These are phyloP conservation scores for Borostomias antarcticus DNA, from an alignment of 2,797 vertebrate species.

Conservation along the genomic window DNA sequence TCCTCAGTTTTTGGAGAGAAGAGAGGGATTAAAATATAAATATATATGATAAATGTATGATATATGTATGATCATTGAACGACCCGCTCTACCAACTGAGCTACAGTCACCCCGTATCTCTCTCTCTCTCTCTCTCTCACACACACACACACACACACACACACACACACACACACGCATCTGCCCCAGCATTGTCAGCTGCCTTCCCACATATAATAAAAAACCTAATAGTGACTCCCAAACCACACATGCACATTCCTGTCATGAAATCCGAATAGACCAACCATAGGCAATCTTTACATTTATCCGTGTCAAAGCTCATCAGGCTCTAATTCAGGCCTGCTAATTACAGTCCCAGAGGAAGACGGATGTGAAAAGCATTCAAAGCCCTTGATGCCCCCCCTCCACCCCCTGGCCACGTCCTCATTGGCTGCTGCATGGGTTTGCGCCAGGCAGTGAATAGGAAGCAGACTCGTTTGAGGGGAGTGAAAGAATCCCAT, in stretches of 20 bases:
- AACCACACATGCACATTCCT: background rate
- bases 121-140: no score
- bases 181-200: background rate
- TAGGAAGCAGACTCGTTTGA: conserved; percentile 56
- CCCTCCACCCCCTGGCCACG: conserved; percentile 10
- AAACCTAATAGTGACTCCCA: no score
- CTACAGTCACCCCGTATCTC: no score
- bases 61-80: no score
- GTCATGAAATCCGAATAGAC: background rate
- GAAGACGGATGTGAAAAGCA: conserved; percentile 18
- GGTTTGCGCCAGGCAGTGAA: conserved; percentile 42
- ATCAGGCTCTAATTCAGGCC: background rate
- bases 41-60: no score
- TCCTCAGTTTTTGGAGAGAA: no score
- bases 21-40: no score
- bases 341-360: background rate
- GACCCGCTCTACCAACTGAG: no score
- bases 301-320: background rate
- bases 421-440: conserved; percentile 31
- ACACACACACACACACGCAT: background rate
- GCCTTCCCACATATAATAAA: no score
- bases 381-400: conserved; percentile 23
- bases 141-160: no score
- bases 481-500: conserved; percentile 50
- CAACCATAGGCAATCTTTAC: background rate